A percentile compares a stretch with the other conserved stretches of the same genome.
Evolutionary conservation across 2,888 invertebrate species (phyloP).

Genomic region (Pristionchus mayeri): DNA sequence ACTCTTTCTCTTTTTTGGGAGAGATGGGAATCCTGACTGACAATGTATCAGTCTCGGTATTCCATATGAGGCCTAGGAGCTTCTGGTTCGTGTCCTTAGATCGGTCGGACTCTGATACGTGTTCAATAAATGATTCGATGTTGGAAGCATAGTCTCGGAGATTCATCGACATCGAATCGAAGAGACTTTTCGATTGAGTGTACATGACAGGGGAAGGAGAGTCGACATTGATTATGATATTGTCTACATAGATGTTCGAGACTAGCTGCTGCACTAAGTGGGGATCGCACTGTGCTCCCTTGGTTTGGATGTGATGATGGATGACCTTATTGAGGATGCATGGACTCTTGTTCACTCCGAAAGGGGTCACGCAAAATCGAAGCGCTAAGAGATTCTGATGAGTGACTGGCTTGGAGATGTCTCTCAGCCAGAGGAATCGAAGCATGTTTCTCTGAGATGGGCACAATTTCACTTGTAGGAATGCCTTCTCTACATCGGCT

Average conservation of each 20-base stretch:
- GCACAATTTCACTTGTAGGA: too few relatives aligned
- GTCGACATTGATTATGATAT: conserved; percentile 43
- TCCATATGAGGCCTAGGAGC: conserved; percentile 53
- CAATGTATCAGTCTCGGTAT: not conserved
- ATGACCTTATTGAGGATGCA: conserved; percentile 56
- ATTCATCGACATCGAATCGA: conserved; percentile 41
- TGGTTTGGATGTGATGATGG: conserved; percentile 46
- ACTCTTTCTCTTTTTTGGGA: too few relatives aligned
- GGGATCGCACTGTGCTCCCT: not conserved
- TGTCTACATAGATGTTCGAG: conserved; percentile 53
- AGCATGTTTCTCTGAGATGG: too few relatives aligned
- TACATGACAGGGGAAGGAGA: not conserved
- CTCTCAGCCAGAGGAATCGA: too few relatives aligned
- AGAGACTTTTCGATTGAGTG: conserved; percentile 43
- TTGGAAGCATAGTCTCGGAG: not conserved
- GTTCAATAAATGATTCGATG: not conserved
- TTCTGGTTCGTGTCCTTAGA: conserved; percentile 25
- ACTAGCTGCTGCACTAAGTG: not conserved
- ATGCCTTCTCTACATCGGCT: too few relatives aligned
- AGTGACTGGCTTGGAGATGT: conserved; percentile 27
- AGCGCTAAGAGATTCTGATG: conserved; percentile 52
- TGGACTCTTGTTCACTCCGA: conserved; percentile 55
- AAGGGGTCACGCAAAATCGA: conserved; percentile 55
- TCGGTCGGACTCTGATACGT: not conserved
- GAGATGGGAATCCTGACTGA: too few relatives aligned